Percentiles rank a stretch among this genome's conserved stretches.
phyloP scores from a whole-genome alignment of 2,797 vertebrate species.

The Psittacula derbiana region DNA sequence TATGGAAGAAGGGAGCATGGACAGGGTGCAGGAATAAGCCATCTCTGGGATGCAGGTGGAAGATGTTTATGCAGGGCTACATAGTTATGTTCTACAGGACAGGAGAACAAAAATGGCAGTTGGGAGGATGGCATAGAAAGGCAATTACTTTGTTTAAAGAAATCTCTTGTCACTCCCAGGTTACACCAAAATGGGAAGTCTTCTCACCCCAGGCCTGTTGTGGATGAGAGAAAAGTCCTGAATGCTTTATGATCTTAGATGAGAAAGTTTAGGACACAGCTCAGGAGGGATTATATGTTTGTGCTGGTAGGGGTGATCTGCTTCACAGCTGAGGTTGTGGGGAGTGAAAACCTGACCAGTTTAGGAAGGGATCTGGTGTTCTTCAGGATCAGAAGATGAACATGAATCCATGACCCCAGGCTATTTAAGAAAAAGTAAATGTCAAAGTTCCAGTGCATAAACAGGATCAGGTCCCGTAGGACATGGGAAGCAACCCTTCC shows the following conservation, averaged over 20 bases:
- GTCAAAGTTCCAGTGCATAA: not conserved
- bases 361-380: not conserved
- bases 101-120: not conserved
- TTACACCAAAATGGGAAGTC: not conserved
- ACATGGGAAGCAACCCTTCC: not conserved
- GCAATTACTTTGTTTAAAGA: accelerated
- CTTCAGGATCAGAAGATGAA: not conserved
- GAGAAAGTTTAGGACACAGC: not conserved
- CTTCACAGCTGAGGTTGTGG: not conserved
- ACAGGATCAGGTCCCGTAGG: not conserved
- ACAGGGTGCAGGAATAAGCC: not conserved
- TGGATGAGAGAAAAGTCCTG: not conserved
- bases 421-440: not conserved
- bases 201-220: not conserved
- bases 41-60: not conserved
- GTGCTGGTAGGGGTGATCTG: not conserved
- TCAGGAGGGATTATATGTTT: not conserved
- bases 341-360: not conserved
- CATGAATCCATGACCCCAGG: not conserved
- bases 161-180: accelerated
- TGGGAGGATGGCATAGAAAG: not conserved
- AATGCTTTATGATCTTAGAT: not conserved
- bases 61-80: not conserved
- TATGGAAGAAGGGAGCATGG: not conserved
- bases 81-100: not conserved